A percentile compares a stretch with the other conserved stretches of the same genome.
Conservation (phyloP, 2,888 invertebrate genomes). For the Entomobrya multifasciata region DNA sequence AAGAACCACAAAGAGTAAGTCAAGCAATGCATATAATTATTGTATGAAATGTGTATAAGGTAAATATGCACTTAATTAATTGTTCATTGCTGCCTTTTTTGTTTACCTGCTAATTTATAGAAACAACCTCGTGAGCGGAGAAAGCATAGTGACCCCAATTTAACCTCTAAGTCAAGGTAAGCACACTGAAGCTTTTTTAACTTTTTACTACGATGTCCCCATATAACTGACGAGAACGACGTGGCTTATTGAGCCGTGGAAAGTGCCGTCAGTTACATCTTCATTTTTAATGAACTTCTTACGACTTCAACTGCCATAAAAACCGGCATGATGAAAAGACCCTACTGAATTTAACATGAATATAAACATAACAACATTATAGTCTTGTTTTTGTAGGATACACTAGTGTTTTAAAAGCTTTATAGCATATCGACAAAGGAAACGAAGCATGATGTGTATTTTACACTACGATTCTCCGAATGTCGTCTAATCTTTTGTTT, state of each 20-base stretch:
- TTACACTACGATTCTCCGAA: constrained; percentile 12
- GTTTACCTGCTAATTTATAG: constrained; percentile 82
- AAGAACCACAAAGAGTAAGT: constrained; percentile 83
- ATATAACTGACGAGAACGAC: no score
- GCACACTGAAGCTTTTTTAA: constrained; percentile 43
- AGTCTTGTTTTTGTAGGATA: background rate
- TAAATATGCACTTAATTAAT: background rate
- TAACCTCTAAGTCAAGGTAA: constrained; percentile 83
- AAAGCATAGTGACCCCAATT: constrained; percentile 91
- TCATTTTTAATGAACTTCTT: constrained; percentile 33
- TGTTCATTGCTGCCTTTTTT: constrained; percentile 12
- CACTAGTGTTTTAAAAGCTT: background rate
- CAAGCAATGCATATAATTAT: background rate
- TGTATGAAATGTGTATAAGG: background rate
- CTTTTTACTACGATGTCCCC: background rate
- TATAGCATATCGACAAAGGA: constrained; percentile 7
- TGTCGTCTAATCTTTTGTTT: constrained; percentile 26
- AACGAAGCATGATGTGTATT: background rate
- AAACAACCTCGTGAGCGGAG: constrained; percentile 86
- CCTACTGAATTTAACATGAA: background rate
- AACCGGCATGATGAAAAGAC: background rate
- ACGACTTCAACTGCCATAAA: no score
- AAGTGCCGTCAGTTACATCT: background rate
- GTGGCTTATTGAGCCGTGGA: background rate
- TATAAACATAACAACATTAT: no score